Conservation (phyloP, 2,888 invertebrate species). For the Ceriagrion tenellum region DNA sequence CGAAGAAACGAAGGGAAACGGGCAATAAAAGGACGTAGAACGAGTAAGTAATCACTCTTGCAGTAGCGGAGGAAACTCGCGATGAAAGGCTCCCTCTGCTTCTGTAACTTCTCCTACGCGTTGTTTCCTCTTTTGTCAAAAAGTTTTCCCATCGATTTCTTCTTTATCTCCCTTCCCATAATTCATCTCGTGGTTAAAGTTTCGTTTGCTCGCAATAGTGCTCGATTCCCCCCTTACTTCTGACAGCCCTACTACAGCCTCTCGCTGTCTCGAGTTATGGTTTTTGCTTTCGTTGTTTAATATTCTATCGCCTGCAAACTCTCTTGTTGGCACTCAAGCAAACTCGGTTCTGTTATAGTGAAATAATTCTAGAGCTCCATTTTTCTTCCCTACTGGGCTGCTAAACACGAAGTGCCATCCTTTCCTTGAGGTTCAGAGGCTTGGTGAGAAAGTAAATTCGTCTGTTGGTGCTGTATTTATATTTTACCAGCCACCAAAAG, state of each 20-base stretch:
- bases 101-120: not conserved
- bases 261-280: not conserved
- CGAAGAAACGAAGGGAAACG: not conserved
- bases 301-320: too few relatives aligned
- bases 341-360: too few relatives aligned
- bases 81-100: not conserved
- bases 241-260: not conserved
- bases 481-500: too few relatives aligned
- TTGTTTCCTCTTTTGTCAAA: constrained; percentile 1
- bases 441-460: too few relatives aligned
- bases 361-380: too few relatives aligned
- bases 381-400: too few relatives aligned
- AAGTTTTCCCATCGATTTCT: constrained; percentile 8
- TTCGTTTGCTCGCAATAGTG: not conserved
- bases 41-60: not conserved
- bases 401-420: too few relatives aligned
- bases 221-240: not conserved
- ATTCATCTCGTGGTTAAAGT: not conserved
- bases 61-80: not conserved
- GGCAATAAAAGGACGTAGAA: not conserved
- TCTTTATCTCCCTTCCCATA: not conserved
- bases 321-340: too few relatives aligned
- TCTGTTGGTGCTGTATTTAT: too few relatives aligned
- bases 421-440: too few relatives aligned
- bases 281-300: too few relatives aligned